A percentile compares a stretch with the other conserved stretches of the same genome.
Evolutionary conservation across 2,797 vertebrate species (phyloP).

Genomic region (Liparis tanakae): DNA sequence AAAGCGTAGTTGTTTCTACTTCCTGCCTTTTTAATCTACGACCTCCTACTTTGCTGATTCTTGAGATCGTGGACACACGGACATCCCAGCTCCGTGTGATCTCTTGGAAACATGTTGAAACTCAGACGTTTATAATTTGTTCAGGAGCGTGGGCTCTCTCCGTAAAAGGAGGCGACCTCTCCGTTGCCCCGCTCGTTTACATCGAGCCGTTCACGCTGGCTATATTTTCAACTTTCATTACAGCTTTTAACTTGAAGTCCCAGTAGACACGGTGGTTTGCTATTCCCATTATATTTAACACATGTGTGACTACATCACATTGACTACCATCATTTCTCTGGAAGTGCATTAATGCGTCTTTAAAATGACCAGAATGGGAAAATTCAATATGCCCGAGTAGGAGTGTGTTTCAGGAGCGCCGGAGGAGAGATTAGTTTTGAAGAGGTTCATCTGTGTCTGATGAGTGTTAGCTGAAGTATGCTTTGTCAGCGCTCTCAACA

Average conservation of each 20-base stretch:
- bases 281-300: slow-evolving; percentile 14
- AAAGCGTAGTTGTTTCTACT: neutral
- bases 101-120: slow-evolving; percentile 2
- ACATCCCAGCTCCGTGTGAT: neutral
- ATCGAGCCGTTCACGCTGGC: neutral
- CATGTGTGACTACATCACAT: slow-evolving; percentile 4
- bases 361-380: slow-evolving; percentile 31
- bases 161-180: neutral
- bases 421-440: slow-evolving; percentile 51
- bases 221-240: slow-evolving; percentile 17
- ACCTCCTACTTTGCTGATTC: neutral
- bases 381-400: slow-evolving; percentile 27
- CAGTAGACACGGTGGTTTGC: neutral
- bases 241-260: slow-evolving; percentile 20
- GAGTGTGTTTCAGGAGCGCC: slow-evolving; percentile 38
- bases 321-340: slow-evolving; percentile 9
- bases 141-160: neutral
- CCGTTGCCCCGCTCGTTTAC: slow-evolving; percentile 10
- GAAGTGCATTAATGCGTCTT: slow-evolving; percentile 18
- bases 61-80: neutral
- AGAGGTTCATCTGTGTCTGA: slow-evolving; percentile 55
- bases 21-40: neutral
- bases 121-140: neutral
- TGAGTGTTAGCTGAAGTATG: slow-evolving; percentile 47
- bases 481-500: slow-evolving; percentile 58